Conservation (phyloP, 2,113 vertebrate species). For the Brevimyrus niger region DNA sequence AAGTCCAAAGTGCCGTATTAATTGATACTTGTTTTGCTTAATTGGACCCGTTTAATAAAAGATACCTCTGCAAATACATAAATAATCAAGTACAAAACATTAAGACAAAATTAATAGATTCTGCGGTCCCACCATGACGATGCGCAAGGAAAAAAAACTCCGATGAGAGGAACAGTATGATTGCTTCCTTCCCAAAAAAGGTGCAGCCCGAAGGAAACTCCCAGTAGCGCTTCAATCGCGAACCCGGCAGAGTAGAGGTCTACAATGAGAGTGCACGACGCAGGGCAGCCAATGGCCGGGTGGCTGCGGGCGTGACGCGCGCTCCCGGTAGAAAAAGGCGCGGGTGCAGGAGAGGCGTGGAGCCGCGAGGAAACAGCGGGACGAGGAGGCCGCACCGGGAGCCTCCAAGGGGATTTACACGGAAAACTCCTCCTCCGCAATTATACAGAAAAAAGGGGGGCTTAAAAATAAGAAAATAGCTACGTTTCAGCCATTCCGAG, state of each 20-base stretch:
- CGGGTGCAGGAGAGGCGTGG: slow-evolving; percentile 65
- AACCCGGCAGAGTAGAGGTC: slow-evolving; percentile 5
- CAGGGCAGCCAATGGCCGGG: slow-evolving; percentile 72
- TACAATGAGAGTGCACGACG: slow-evolving; percentile 54
- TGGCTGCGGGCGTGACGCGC: slow-evolving; percentile 74
- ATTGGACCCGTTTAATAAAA: not conserved
- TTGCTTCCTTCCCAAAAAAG: not conserved
- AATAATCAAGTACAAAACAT: not conserved
- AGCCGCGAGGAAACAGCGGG: slow-evolving; percentile 62
- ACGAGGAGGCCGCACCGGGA: slow-evolving; percentile 42
- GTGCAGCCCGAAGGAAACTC: not conserved
- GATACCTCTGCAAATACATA: not conserved
- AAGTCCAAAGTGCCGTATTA: not conserved
- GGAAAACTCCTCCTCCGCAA: slow-evolving; percentile 59
- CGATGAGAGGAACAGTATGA: not conserved
- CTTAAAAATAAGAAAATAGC: slow-evolving; percentile 38
- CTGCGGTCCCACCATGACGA: not conserved
- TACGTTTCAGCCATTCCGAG: not conserved
- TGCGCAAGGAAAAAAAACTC: not conserved
- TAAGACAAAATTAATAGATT: not conserved
- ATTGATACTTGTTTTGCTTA: not conserved
- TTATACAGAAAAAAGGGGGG: slow-evolving; percentile 51
- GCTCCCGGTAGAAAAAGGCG: slow-evolving; percentile 89
- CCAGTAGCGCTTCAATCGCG: not conserved
- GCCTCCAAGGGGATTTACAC: slow-evolving; percentile 59